Evolutionary conservation across 2,113 vertebrate genomes (phyloP), one percentile per base, ranked within the genome.

Genomic region (Crotalus viridis): DNA sequence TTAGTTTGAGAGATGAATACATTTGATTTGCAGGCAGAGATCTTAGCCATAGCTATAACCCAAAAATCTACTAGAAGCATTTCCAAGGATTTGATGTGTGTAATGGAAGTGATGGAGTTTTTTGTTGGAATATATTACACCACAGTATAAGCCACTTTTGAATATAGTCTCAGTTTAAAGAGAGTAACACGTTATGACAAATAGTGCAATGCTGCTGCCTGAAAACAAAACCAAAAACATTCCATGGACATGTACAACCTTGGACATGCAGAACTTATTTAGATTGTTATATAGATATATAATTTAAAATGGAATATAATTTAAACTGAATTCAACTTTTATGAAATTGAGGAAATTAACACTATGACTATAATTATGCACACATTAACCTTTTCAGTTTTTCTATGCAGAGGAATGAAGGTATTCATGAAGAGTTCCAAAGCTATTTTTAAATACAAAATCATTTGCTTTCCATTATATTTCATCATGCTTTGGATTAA

Each of bases 361-460:
- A 39, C 15, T 88, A 93, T 87, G 51, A 2, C 39, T 94, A 61
- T 87, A 85, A 48, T 51, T 46, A 90, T 48, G 21, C 13, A n/a
- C 46, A 89, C 28, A 28, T 48, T 24, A 90, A 88, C 56, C 52
- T 26, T 15, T 43, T 52, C 10, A 95, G 55, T 85, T 93, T 1
- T 39, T 88, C 51, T 43, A 85, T 15, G 52, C 54, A 51, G 48
- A 81, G 52, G 39, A 91, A 85, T 64, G n/a, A n/a, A 57, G 59
- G 43, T n/a, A 52, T 51, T 91, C 64, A 26, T 55, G 52, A 85
- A 85, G 28, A 81, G 0, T 4, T 43, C n/a, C 51, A 52, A 90
- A 74, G 46, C 52, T 93, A 57, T 91, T 93, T 52, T 85, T 91
- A 89, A 91, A 52, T 13, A 48, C 55, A 74, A 91, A 85, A 57